Conservation (phyloP, 2,888 invertebrate genomes). For the Carabus problematicus region DNA sequence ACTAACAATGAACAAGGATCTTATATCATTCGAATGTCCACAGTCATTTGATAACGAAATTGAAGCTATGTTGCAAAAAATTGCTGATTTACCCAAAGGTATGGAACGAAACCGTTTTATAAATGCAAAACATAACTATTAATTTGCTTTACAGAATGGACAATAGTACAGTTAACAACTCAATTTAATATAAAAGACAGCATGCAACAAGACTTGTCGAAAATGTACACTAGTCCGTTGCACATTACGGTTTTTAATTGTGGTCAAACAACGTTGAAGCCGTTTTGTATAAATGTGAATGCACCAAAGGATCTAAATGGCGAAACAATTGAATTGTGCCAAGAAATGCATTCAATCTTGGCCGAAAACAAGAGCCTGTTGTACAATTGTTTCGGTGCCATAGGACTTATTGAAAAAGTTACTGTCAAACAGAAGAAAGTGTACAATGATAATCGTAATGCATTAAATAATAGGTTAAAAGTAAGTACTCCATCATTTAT, state of each 20-base stretch:
- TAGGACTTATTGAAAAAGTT: constrained; percentile 44
- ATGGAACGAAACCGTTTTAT: neutral
- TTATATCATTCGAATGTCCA: constrained; percentile 50
- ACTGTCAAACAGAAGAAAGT: constrained; percentile 48
- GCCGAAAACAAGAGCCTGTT: constrained; percentile 48
- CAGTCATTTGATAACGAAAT: constrained; percentile 46
- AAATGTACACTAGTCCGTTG: constrained; percentile 50
- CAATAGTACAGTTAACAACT: constrained; percentile 66
- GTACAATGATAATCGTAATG: constrained; percentile 30
- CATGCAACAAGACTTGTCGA: constrained; percentile 48
- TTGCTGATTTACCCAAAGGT: constrained; percentile 56
- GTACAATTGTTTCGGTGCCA: constrained; percentile 42
- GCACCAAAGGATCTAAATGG: constrained; percentile 48
- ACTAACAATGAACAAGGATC: constrained; percentile 48
- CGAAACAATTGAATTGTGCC: constrained; percentile 46
- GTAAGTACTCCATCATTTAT: neutral
- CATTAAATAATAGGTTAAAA: constrained; percentile 25
- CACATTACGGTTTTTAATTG: constrained; percentile 55
- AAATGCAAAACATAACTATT: constrained; percentile 25
- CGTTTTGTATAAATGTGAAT: constrained; percentile 51
- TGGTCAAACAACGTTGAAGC: constrained; percentile 50
- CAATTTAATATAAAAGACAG: constrained; percentile 50
- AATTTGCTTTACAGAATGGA: constrained; percentile 65
- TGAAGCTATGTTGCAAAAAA: constrained; percentile 49
- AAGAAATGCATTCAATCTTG: constrained; percentile 52